Percentiles rank a stretch among this genome's conserved stretches.
These are phyloP conservation scores for Biston betularia DNA, from an alignment of 2,888 invertebrate genomes.

Conservation along the genomic window DNA sequence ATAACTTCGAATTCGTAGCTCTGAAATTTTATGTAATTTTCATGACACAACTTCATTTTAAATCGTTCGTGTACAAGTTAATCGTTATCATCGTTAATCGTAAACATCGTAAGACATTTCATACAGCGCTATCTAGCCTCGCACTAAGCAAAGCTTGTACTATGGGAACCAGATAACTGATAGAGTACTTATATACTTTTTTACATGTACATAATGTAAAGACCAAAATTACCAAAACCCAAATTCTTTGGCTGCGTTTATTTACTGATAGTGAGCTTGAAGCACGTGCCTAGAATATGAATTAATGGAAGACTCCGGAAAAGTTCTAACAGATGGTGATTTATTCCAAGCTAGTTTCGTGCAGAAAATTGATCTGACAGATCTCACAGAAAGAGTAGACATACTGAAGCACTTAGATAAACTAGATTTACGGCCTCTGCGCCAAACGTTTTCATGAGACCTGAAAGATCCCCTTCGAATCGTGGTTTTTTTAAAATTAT, in stretches of 20 bases:
- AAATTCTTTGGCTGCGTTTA: slow-evolving; percentile 1
- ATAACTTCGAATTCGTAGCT: not conserved
- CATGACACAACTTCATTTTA: not conserved
- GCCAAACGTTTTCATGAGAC: no score
- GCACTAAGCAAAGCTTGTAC: no score
- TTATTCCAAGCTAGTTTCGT: slow-evolving; percentile 9
- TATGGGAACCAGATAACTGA: no score
- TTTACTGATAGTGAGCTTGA: slow-evolving; percentile 5
- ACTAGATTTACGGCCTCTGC: not conserved
- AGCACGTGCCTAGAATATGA: slow-evolving; percentile 20
- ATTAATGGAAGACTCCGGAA: slow-evolving; percentile 8
- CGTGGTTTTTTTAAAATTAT: no score
- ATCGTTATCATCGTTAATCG: no score
- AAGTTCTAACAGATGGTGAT: slow-evolving; percentile 12
- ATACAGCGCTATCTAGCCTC: no score
- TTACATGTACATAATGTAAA: not conserved
- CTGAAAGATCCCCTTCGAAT: no score
- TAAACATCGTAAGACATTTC: no score
- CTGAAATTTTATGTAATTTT: not conserved
- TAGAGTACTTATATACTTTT: no score
- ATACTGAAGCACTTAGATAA: not conserved
- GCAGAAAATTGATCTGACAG: not conserved
- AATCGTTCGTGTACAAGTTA: no score
- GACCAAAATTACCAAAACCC: not conserved
- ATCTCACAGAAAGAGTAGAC: not conserved